phyloP scores from a whole-genome alignment of 2,888 invertebrate genomes.

The Melinopterus prodromus region DNA sequence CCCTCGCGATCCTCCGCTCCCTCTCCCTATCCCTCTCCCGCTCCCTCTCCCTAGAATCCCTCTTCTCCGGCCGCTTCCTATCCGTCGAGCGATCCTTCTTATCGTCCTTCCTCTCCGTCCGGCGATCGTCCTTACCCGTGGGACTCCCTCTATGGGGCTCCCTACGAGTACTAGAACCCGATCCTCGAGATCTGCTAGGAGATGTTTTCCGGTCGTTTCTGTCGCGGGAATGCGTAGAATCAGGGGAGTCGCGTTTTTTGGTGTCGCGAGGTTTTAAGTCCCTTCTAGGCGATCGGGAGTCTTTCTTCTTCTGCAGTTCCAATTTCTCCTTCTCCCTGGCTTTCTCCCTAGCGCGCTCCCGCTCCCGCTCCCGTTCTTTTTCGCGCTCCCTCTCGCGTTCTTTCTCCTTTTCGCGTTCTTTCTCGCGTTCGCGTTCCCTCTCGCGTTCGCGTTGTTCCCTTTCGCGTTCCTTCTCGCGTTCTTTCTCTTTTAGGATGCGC shows the following conservation, averaged over 20 bases:
- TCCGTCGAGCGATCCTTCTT: slow-evolving; percentile 47
- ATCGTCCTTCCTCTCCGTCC: slow-evolving; percentile 58
- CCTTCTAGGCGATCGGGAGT: slow-evolving; percentile 56
- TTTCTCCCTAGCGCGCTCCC: slow-evolving; percentile 52
- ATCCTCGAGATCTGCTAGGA: slow-evolving; percentile 51
- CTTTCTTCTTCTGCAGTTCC: slow-evolving; percentile 48
- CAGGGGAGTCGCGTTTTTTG: slow-evolving; percentile 59
- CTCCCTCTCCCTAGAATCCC: slow-evolving; percentile 71
- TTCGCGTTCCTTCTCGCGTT: slow-evolving; percentile 59
- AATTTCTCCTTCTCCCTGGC: slow-evolving; percentile 58
- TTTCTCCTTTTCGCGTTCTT: slow-evolving; percentile 63
- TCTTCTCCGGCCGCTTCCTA: slow-evolving; percentile 61
- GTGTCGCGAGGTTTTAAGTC: slow-evolving; percentile 49
- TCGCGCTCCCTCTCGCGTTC: slow-evolving; percentile 63
- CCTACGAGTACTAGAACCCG: slow-evolving; percentile 46
- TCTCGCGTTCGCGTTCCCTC: slow-evolving; percentile 60
- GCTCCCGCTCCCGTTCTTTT: slow-evolving; percentile 51
- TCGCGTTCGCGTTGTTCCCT: slow-evolving; percentile 57
- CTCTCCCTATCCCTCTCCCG: slow-evolving; percentile 66
- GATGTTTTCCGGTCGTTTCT: slow-evolving; percentile 49
- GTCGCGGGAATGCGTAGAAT: slow-evolving; percentile 55
- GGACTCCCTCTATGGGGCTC: slow-evolving; percentile 54
- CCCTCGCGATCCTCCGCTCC: slow-evolving; percentile 61
- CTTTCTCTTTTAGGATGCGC: slow-evolving; percentile 50
- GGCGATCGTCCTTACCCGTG: slow-evolving; percentile 61